phyloP scores from a whole-genome alignment of 1,140 invertebrate genomes.

The Megathymus violae region DNA sequence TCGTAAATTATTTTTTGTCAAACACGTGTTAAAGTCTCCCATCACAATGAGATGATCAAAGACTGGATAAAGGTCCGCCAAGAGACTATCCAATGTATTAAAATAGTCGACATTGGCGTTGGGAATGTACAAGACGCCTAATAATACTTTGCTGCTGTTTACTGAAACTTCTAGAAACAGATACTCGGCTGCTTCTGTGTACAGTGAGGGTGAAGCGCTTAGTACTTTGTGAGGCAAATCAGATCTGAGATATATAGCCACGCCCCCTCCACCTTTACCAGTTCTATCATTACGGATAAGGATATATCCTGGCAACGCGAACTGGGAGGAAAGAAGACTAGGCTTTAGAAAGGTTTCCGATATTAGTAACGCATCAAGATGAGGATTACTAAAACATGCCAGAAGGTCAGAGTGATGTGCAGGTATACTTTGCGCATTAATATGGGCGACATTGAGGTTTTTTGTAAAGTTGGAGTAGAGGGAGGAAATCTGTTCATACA shows the following conservation, averaged over 20 bases:
- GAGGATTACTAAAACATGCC: neutral
- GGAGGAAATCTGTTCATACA: neutral
- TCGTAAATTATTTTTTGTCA: neutral
- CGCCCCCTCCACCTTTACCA: slow-evolving; percentile 23
- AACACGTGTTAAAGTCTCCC: neutral
- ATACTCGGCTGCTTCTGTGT: slow-evolving; percentile 17
- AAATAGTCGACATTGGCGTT: slow-evolving; percentile 1
- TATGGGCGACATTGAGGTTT: slow-evolving; percentile 21
- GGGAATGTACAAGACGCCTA: slow-evolving; percentile 8
- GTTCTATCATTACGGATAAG: slow-evolving; percentile 34
- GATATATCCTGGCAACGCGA: slow-evolving; percentile 20
- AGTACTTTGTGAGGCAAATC: slow-evolving; percentile 14
- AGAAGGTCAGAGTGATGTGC: slow-evolving; percentile 3
- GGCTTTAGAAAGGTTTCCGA: slow-evolving; percentile 33
- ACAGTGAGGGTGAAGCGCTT: slow-evolving; percentile 8
- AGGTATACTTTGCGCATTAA: slow-evolving; percentile 23
- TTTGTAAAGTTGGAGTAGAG: neutral
- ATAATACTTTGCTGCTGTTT: neutral
- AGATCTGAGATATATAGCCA: slow-evolving; percentile 25
- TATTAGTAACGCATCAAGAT: slow-evolving; percentile 22
- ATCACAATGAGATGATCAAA: neutral
- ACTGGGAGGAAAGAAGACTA: slow-evolving; percentile 21
- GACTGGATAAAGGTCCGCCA: neutral
- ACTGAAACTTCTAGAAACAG: slow-evolving; percentile 29
- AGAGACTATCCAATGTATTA: neutral